These are phyloP conservation scores for Odontamblyopus lacepedii DNA, from an alignment of 2,797 vertebrate species.

Conservation along the genomic window DNA sequence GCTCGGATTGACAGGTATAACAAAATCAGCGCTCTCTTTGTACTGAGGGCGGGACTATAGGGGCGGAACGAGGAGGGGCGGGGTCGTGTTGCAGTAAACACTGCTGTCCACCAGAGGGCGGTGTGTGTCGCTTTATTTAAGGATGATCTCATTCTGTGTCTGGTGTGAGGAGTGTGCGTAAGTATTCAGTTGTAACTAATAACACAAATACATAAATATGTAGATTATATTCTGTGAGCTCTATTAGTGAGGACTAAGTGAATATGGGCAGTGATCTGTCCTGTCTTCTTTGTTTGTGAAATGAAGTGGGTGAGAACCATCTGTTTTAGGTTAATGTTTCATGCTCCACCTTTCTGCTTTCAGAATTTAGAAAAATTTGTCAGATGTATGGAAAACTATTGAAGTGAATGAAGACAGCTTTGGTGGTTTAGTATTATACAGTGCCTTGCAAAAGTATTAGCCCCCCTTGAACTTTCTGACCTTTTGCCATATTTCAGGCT, in stretches of 20 bases:
- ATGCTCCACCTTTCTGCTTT: neutral
- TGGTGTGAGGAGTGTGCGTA: too few relatives aligned
- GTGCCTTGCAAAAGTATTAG: too few relatives aligned
- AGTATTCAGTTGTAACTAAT: too few relatives aligned
- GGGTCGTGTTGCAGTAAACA: conserved; percentile 17
- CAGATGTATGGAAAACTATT: too few relatives aligned
- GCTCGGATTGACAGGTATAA: rapidly evolving
- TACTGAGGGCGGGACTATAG: conserved; percentile 49
- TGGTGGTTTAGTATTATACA: too few relatives aligned
- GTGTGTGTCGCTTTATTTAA: conserved; percentile 2
- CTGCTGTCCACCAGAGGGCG: conserved; percentile 19
- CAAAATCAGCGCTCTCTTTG: conserved; percentile 22
- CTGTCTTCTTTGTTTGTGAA: neutral
- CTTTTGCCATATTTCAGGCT: too few relatives aligned
- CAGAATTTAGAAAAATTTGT: neutral
- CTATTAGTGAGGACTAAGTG: neutral
- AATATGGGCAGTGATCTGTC: neutral
- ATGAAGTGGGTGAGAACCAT: neutral
- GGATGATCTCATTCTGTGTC: neutral
- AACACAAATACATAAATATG: too few relatives aligned
- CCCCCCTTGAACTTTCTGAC: too few relatives aligned
- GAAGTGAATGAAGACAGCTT: too few relatives aligned
- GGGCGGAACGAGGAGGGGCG: conserved; percentile 62
- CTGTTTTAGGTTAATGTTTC: neutral
- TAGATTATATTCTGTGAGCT: too few relatives aligned